Base-by-base conservation (phyloP, 1,140 invertebrate genomes). In the Cataglyphis hispanica region DNA sequence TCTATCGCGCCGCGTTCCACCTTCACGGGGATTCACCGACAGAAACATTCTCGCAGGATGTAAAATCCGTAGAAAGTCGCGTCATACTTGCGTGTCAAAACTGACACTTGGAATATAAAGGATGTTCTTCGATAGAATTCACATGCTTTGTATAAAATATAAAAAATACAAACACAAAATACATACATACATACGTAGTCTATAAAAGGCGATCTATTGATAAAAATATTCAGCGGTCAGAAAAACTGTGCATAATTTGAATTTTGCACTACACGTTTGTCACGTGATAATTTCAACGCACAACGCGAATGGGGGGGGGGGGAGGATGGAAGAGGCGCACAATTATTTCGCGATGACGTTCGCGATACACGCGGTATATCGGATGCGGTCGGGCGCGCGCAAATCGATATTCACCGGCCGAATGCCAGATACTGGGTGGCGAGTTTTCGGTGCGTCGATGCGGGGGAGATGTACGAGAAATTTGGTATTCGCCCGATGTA, bases 401-500 rank as follows among this genome's bases (percentile, higher is more conserved):
- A 8, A 27, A 27, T 83, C 78, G 78, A 83, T 83, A 83, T 19
- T 25, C 58, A 50, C 58, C 50, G 53, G 78, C 63, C 46, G 76
- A 69, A 80, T 67, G 76, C 66, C 67, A 58, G 53, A 37, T 72
- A 19, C 67, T 16, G 40, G 46, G 37, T 19, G 78, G 67, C 43
- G 63, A 46, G 67, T 83, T 74, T 81, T 83, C 67, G 67, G 22
- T 60, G 78, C 53, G 53, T 43, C 53, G 53, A 50, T 16, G 25
- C 46, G 77, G 53, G 66, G 58, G 50, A 72, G 40, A 72, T 72
- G 67, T 60, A 60, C 53, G 78, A 83, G 78, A 83, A 83, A 83
- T 83, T 83, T 83, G 78, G 78, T 72, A 83, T 83, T 83, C 34
- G 53, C 78, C 66, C 78, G 78, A 83, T 83, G 78, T 83, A 83